Evolutionary conservation across 2,113 vertebrate genomes (phyloP).

Genomic region (Nerophis ophidion): DNA sequence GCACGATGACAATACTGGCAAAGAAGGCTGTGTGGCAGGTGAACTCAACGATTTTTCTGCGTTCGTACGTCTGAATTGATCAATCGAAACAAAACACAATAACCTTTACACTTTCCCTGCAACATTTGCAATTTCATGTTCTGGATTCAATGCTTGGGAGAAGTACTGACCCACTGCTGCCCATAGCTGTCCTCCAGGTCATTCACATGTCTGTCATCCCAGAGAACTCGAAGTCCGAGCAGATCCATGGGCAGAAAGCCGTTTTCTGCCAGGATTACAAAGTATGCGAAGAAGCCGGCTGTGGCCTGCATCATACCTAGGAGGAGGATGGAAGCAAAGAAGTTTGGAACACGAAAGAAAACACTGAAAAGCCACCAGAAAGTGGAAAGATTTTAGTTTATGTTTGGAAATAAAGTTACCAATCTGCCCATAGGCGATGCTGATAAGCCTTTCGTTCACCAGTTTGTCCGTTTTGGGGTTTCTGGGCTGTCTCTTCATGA

Average conservation of each 20-base stretch:
- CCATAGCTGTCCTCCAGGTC: slow-evolving; percentile 86
- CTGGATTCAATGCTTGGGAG: not conserved
- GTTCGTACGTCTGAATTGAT: slow-evolving; percentile 80
- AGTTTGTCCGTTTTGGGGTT: slow-evolving; percentile 89
- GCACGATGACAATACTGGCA: slow-evolving; percentile 85
- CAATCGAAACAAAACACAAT: not conserved
- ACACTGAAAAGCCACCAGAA: not conserved
- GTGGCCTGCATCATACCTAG: slow-evolving; percentile 89
- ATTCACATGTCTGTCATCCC: slow-evolving; percentile 83
- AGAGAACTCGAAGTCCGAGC: slow-evolving; percentile 79
- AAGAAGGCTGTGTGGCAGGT: slow-evolving; percentile 93
- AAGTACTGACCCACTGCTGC: slow-evolving; percentile 84
- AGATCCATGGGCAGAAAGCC: slow-evolving; percentile 84
- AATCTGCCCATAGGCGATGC: slow-evolving; percentile 92
- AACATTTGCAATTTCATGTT: not conserved
- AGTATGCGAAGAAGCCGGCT: slow-evolving; percentile 92
- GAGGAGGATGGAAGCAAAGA: not conserved
- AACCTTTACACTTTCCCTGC: not conserved
- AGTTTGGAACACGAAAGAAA: not conserved
- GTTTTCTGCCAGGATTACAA: slow-evolving; percentile 93
- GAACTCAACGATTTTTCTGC: slow-evolving; percentile 89
- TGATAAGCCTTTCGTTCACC: slow-evolving; percentile 90
- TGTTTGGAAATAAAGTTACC: slow-evolving; percentile 52
- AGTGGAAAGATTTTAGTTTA: not conserved
- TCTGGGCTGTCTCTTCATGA: slow-evolving; percentile 93